Base-by-base conservation (phyloP, 2,888 invertebrate genomes). In the Agriopis aurantiaria region DNA sequence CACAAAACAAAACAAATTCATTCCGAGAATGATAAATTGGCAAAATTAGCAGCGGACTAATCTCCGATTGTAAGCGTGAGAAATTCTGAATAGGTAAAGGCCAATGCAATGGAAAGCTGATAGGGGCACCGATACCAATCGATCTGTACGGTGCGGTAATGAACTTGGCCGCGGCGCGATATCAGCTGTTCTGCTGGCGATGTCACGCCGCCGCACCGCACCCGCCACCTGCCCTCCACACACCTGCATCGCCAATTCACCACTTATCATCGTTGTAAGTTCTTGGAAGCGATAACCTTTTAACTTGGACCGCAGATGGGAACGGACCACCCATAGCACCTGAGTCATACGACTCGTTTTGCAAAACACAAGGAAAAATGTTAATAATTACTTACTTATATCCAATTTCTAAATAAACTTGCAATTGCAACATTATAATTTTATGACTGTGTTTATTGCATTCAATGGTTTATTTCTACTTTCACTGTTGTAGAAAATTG, bases 121-220 rank as follows among this genome's bases (percentile, higher is more conserved):
- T 82, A 83, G 82, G 84, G 85, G 87, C 85, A 88, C 86, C 89
- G 85, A 82, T 82, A 78, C 88, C 80, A 89, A 93, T 93, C 89
- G 86, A 92, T 93, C 88, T 85, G 85, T 82, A 85, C 90, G 88
- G 83, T 77, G 80, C 90, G 91, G 88, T 92, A 93, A 92, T 93
- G 93, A 93, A 93, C 93, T 93, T 93, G 92, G 88, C 88, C 88
- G 83, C 79, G 52, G 17, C 53, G 68, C 68, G 67, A 65, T 75
- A 72, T 92, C 93, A 91, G 91, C 91, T 90, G 91, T 86, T 86
- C 91, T 90, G 91, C 86, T 86, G 80, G 78, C 82, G 83, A 85
- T 86, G 86, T 82, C 84, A 84, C 82, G 80, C 74, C 80, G 70
- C 56, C 60, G 41, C 65, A 68, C 53, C 52, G 71, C 82, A 85